phyloP scores from a whole-genome alignment of 2,113 vertebrate species.

The Mormyrus lacerda region DNA sequence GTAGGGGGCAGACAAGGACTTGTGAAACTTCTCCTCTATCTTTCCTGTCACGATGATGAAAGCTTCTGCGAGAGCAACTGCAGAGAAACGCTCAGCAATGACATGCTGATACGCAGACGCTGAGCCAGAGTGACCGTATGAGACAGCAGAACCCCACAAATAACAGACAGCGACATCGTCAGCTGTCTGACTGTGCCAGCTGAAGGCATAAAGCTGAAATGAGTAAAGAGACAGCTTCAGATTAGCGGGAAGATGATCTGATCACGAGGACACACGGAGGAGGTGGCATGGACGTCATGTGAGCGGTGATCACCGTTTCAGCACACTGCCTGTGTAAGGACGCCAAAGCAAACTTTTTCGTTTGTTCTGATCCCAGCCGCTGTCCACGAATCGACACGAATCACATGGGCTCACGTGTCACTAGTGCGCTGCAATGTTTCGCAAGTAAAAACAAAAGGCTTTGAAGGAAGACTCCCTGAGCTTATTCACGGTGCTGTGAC shows the following conservation, averaged over 20 bases:
- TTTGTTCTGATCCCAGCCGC: background rate
- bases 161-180: background rate
- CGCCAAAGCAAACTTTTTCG: background rate
- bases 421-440: background rate
- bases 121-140: background rate
- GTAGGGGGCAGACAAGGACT: constrained; percentile 25
- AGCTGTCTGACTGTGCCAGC: background rate
- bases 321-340: background rate
- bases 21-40: background rate
- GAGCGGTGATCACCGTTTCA: background rate
- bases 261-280: background rate
- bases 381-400: background rate
- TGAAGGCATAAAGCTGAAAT: background rate
- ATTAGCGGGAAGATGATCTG: background rate
- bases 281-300: background rate
- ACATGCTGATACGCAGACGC: background rate
- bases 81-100: background rate
- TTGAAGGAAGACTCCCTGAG: background rate
- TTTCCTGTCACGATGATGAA: background rate
- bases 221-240: background rate
- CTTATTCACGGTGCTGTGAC: background rate
- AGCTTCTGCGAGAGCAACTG: background rate
- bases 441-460: no score
- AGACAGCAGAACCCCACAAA: background rate
- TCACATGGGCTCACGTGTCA: background rate